These are phyloP conservation scores for Spongia lamella DNA, from an alignment of 37 sponge, comb jelly and placozoan genomes.

Conservation along the genomic window DNA sequence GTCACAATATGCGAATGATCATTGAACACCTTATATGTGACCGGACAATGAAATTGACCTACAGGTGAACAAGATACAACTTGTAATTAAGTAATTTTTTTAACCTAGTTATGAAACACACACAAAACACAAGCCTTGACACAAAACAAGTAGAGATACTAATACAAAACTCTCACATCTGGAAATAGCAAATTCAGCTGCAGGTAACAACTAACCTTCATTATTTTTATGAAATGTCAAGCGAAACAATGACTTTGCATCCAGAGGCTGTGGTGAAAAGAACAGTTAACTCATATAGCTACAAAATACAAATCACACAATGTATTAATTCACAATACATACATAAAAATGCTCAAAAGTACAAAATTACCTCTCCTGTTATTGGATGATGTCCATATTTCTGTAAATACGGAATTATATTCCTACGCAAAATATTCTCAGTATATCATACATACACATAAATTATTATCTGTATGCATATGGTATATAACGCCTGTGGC, in stretches of 20 bases:
- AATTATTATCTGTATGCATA: neutral
- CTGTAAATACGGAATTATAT: constrained; percentile 86
- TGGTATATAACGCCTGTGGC: constrained; percentile 1
- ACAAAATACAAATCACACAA: neutral
- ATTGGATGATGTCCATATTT: constrained; percentile 81
- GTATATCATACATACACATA: constrained; percentile 27
- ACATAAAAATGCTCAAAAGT: neutral
- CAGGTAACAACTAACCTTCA: constrained; percentile 44
- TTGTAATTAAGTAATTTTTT: no score
- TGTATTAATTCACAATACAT: constrained; percentile 10
- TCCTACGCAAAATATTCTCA: constrained; percentile 19
- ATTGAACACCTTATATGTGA: constrained; percentile 92
- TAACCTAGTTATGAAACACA: neutral
- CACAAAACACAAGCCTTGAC: neutral
- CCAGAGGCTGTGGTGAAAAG: constrained; percentile 56
- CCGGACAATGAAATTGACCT: constrained; percentile 95
- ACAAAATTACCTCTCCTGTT: constrained; percentile 75
- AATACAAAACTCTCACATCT: neutral
- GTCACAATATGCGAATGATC: constrained; percentile 92
- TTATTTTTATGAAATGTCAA: constrained; percentile 92
- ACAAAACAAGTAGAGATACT: neutral
- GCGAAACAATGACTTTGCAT: constrained; percentile 77
- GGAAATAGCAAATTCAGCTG: neutral
- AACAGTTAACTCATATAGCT: neutral
- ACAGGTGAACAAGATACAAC: neutral